Percentiles rank a stretch among this genome's conserved stretches.
Evolutionary conservation across 2,888 invertebrate species (phyloP).

Genomic region (Athalia circularis): DNA sequence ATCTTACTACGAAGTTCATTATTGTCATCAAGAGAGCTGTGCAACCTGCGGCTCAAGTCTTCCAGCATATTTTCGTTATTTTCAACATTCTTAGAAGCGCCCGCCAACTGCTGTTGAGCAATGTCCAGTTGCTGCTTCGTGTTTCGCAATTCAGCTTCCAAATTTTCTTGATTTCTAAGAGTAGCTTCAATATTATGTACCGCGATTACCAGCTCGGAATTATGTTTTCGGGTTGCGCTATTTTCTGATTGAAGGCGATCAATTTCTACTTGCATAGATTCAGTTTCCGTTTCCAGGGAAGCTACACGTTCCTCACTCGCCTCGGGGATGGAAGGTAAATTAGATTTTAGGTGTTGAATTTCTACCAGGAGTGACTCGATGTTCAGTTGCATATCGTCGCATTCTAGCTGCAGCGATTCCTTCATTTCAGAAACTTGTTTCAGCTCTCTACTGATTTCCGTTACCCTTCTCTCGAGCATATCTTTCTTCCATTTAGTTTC

Average conservation of each 20-base stretch:
- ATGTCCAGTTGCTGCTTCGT: slow-evolving; percentile 75
- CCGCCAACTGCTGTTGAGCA: slow-evolving; percentile 74
- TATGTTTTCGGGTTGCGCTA: slow-evolving; percentile 57
- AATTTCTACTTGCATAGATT: slow-evolving; percentile 71
- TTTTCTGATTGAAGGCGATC: slow-evolving; percentile 73
- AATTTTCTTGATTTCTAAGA: slow-evolving; percentile 76
- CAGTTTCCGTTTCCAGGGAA: slow-evolving; percentile 69
- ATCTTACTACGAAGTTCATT: slow-evolving; percentile 71
- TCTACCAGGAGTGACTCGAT: slow-evolving; percentile 67
- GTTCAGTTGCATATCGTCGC: slow-evolving; percentile 69
- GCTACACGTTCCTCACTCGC: slow-evolving; percentile 68
- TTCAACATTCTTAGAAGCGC: slow-evolving; percentile 63
- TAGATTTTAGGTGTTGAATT: slow-evolving; percentile 65
- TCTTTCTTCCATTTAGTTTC: slow-evolving; percentile 70
- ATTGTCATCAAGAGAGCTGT: slow-evolving; percentile 63
- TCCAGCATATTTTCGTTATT: slow-evolving; percentile 61
- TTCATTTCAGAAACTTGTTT: slow-evolving; percentile 63
- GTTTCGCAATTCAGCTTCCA: slow-evolving; percentile 76
- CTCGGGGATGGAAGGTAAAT: slow-evolving; percentile 70
- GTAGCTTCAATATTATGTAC: slow-evolving; percentile 69
- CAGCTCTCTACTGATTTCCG: slow-evolving; percentile 67
- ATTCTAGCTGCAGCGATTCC: slow-evolving; percentile 66
- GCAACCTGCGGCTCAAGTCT: slow-evolving; percentile 56
- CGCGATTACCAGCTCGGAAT: slow-evolving; percentile 60
- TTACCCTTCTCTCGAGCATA: slow-evolving; percentile 69